A percentile compares a stretch with the other conserved stretches of the same genome.
These are phyloP conservation scores for Lordiphosa andalusiaca DNA, from an alignment of 2,888 invertebrate genomes.

Conservation along the genomic window DNA sequence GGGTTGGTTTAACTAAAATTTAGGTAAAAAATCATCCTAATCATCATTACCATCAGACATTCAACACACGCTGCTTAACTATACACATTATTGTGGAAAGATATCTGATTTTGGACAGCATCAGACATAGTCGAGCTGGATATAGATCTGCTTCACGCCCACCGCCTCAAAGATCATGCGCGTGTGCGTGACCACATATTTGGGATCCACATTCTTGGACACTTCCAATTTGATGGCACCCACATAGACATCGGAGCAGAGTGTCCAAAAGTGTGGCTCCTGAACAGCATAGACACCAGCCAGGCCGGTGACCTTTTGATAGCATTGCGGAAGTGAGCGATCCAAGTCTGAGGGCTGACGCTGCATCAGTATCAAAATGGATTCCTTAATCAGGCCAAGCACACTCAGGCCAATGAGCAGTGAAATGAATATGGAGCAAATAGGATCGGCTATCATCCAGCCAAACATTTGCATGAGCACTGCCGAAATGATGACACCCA, in stretches of 20 bases:
- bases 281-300: conserved; percentile 97
- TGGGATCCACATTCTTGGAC: conserved; percentile 94
- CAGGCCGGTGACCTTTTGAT: conserved; percentile 92
- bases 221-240: conserved; percentile 97
- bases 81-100: conserved; percentile 13
- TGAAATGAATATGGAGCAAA: conserved; percentile 98
- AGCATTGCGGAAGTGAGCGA: conserved; percentile 91
- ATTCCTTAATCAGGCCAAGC: conserved; percentile 90
- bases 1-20: conserved; percentile 37
- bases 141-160: conserved; percentile 94
- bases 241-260: conserved; percentile 95
- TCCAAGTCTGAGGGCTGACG: conserved; percentile 92
- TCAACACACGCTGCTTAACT: conserved; percentile 1
- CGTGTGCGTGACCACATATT: conserved; percentile 95
- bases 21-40: conserved; percentile 26
- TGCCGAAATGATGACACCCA: conserved; percentile 97
- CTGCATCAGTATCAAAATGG: conserved; percentile 95
- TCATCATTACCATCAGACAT: conserved; percentile 12
- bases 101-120: conserved; percentile 33
- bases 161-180: conserved; percentile 96
- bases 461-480: conserved; percentile 96
- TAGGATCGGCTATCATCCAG: conserved; percentile 99
- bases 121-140: conserved; percentile 94
- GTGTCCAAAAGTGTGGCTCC: conserved; percentile 99
- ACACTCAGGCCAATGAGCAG: conserved; percentile 94